These are phyloP conservation scores for Protosalanx chinensis DNA, from an alignment of 2,797 vertebrate genomes.

Conservation along the genomic window DNA sequence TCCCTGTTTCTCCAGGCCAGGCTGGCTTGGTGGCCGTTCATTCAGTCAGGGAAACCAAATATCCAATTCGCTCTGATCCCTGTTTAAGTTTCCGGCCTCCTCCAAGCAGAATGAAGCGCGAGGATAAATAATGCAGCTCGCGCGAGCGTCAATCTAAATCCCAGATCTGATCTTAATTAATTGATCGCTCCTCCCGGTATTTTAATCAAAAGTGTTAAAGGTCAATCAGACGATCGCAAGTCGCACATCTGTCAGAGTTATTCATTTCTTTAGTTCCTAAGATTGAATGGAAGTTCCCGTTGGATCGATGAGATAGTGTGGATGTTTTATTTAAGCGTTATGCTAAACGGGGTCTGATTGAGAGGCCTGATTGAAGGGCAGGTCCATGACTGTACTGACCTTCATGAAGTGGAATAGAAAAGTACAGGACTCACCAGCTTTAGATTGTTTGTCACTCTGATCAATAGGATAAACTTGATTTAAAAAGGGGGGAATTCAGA, in stretches of 20 bases:
- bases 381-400: slow-evolving; percentile 38
- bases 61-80: slow-evolving; percentile 58
- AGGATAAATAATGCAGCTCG: slow-evolving; percentile 71
- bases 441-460: too few species aligned
- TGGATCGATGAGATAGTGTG: slow-evolving; percentile 25
- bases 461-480: too few species aligned
- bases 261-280: slow-evolving; percentile 57
- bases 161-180: slow-evolving; percentile 74
- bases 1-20: too few species aligned
- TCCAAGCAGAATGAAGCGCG: slow-evolving; percentile 45
- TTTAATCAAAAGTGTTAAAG: slow-evolving; percentile 71
- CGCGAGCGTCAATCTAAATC: slow-evolving; percentile 64
- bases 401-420: slow-evolving; percentile 59
- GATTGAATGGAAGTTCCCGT: slow-evolving; percentile 57
- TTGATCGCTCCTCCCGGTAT: slow-evolving; percentile 63
- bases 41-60: slow-evolving; percentile 37
- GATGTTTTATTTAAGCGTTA: slow-evolving; percentile 63
- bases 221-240: slow-evolving; percentile 73
- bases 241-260: slow-evolving; percentile 67
- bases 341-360: slow-evolving; percentile 50
- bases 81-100: slow-evolving; percentile 52
- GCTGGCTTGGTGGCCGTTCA: too few species aligned
- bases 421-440: slow-evolving; percentile 3
- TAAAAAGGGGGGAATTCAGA: too few species aligned
- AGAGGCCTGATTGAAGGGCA: slow-evolving; percentile 8